Evolutionary conservation across 2,888 invertebrate species (phyloP), one percentile per base, ranked within the genome.

Genomic region (Leucozona laternaria): DNA sequence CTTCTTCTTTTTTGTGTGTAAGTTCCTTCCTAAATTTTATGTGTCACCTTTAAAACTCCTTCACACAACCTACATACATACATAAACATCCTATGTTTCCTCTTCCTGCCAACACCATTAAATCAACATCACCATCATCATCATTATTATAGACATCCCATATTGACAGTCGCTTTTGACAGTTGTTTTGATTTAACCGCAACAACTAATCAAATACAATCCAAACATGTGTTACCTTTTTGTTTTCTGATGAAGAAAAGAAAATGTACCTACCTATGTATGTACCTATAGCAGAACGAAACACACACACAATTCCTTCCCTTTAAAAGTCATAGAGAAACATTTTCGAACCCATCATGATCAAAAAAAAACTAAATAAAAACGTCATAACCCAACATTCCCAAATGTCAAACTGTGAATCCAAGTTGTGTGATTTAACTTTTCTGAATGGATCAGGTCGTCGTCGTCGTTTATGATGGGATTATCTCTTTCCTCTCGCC

Each of bases 371-470:
- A 81, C 58, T 43, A n/a, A 62, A 86, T 86, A 81, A 86, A 85
- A 86, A 70, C 62, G 73, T 86, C 85, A 86, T 86, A 86, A 81
- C 68, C 81, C 77, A 70, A 75, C 81, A 81, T 81, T 86, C 68
- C 78, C 73, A 43, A 78, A 81, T 81, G 81, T 86, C 85, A 86
- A 86, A 81, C 81, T 73, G 70, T 62, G 81, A 70, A 75, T 70
- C 5, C 73, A 62, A 58, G 70, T 57, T 73, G 55, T 25, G n/a
- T 25, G 7, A 28, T 25, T 55, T 31, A 31, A 6, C 31, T 31
- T 31, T 31, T 31, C 5, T 45, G 11, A 57, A 80, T 57, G 64
- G 55, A 15, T 60, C n/a, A 62, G 25, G 53, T 66, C 66, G n/a
- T n/a, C n/a, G n/a, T n/a, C n/a, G n/a, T n/a, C n/a, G 50, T 34